These are phyloP conservation scores for Aurelia aurita complex sp. Pacific DNA, from an alignment of 30 jellyfish, hydroid and myxozoan species.

Conservation along the genomic window DNA sequence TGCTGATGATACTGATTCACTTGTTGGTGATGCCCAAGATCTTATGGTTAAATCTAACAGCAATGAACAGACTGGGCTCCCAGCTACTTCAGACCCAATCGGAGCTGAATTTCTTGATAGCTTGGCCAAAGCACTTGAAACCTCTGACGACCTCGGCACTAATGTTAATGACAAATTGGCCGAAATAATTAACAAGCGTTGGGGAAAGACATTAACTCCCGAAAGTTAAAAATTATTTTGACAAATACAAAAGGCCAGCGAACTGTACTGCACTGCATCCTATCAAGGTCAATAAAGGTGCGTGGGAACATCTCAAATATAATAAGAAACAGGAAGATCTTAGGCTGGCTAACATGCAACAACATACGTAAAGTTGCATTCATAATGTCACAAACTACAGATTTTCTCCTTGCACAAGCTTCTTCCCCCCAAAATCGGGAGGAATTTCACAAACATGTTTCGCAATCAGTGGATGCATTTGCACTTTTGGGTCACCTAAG, in stretches of 20 bases:
- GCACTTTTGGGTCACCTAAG: background rate
- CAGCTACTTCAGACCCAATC: background rate
- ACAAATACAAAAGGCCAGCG: slow-evolving; percentile 1
- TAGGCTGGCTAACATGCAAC: background rate
- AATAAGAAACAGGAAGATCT: slow-evolving; percentile 13
- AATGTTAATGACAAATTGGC: no score
- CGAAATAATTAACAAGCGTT: no score
- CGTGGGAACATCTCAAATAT: slow-evolving; percentile 11
- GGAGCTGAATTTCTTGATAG: background rate
- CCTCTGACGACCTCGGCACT: slow-evolving; percentile 12
- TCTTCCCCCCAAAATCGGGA: background rate
- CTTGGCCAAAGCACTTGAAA: slow-evolving; percentile 22
- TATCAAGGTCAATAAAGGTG: slow-evolving; percentile 33
- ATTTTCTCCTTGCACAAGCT: no score
- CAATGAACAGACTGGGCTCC: background rate
- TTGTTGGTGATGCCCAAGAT: slow-evolving; percentile 13
- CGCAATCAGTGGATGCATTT: slow-evolving; percentile 12
- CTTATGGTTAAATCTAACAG: background rate
- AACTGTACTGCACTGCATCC: slow-evolving; percentile 13
- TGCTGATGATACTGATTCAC: slow-evolving; percentile 7
- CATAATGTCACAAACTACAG: no score
- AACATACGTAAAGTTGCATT: no score
- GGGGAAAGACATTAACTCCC: background rate
- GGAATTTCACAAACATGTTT: background rate
- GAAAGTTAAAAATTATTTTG: background rate